Percentiles rank a stretch among this genome's conserved stretches.
Conservation (phyloP, 2,797 vertebrate genomes). For the Rhinoraja longicauda region DNA sequence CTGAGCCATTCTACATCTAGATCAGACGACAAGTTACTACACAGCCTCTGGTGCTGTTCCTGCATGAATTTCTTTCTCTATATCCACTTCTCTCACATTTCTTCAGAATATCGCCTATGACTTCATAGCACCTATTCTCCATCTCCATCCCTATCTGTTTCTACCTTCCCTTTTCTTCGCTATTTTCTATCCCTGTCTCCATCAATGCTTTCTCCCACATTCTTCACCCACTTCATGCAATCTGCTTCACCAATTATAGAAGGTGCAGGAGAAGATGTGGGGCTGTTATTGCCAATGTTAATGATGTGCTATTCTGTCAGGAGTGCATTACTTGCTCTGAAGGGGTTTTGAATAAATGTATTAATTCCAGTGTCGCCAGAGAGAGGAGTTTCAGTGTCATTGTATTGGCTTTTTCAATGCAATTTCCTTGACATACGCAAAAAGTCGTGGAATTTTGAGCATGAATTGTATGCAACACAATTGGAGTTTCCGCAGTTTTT, state of each 20-base stretch:
- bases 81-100: background rate
- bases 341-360: background rate
- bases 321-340: background rate
- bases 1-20: background rate
- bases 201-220: background rate
- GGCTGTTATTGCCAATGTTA: background rate
- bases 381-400: background rate
- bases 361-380: background rate
- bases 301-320: background rate
- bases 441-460: too few relatives aligned
- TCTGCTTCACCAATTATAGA: background rate
- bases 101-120: background rate
- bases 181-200: background rate
- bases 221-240: slow-evolving; percentile 38
- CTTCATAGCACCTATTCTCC: background rate
- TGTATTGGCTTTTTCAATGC: too few relatives aligned
- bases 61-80: background rate
- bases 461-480: too few relatives aligned
- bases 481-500: too few relatives aligned
- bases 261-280: background rate
- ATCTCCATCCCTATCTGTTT: background rate
- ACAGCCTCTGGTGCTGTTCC: background rate
- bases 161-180: background rate
- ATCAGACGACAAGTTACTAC: background rate
- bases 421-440: too few relatives aligned